A percentile compares a stretch with the other conserved stretches of the same genome.
These are phyloP conservation scores for Caenorhabditis afra DNA, from an alignment of 2,888 invertebrate genomes.

Conservation along the genomic window DNA sequence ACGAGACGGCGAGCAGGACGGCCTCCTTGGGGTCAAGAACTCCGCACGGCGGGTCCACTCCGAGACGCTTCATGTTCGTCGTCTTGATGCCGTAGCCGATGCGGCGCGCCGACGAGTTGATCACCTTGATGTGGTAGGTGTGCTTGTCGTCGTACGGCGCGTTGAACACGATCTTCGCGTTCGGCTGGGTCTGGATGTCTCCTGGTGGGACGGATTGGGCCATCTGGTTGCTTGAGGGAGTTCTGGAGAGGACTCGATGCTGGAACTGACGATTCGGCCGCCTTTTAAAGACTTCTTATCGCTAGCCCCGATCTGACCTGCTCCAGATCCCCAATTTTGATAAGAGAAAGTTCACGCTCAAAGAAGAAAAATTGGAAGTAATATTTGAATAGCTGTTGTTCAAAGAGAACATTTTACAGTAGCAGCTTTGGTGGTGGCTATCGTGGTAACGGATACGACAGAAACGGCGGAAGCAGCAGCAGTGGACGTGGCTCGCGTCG, in stretches of 20 bases:
- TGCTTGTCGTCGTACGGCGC: conserved; percentile 73
- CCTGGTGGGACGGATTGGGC: conserved; percentile 62
- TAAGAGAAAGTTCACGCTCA: no score
- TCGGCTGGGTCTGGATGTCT: conserved; percentile 63
- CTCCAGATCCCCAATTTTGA: no score
- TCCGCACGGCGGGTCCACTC: conserved; percentile 70
- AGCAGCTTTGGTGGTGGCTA: conserved; percentile 21
- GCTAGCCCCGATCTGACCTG: neutral
- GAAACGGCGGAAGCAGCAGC: conserved; percentile 34
- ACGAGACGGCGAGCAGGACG: conserved; percentile 53
- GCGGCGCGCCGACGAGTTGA: conserved; percentile 69
- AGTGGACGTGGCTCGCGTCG: conserved; percentile 20
- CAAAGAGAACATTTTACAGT: neutral
- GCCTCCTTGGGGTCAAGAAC: conserved; percentile 72
- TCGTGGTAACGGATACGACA: conserved; percentile 30
- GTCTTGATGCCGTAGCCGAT: conserved; percentile 73
- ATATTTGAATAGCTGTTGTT: conserved; percentile 4
- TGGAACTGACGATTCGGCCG: neutral
- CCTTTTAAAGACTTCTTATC: neutral
- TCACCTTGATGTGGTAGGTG: conserved; percentile 72
- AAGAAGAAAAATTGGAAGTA: no score
- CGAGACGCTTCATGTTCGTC: conserved; percentile 72
- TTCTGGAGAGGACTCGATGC: neutral
- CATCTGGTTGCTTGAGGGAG: conserved; percentile 17
- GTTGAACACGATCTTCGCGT: conserved; percentile 72